Conservation (phyloP, 2,888 invertebrate genomes). For the Loripinus fragilis region DNA sequence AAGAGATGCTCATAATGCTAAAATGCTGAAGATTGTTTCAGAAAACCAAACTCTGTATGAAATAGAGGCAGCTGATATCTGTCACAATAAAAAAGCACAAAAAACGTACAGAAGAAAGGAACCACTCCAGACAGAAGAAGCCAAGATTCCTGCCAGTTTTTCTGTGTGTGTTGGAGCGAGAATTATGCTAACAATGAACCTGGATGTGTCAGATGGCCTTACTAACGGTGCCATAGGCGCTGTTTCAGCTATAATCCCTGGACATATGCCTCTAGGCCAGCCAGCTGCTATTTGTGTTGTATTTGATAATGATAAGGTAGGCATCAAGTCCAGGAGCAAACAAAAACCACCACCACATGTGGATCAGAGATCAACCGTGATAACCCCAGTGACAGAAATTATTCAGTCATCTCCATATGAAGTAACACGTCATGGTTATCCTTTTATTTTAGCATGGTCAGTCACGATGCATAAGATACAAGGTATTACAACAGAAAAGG, state of each 20-base stretch:
- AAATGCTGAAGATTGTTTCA: conserved; percentile 15
- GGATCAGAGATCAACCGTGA: conserved; percentile 19
- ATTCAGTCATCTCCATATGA: conserved; percentile 20
- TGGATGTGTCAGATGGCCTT: conserved; percentile 48
- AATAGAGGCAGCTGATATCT: conserved; percentile 22
- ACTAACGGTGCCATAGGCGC: conserved; percentile 47
- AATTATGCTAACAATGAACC: conserved; percentile 45
- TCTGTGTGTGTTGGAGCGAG: conserved; percentile 29
- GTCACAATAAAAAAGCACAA: conserved; percentile 24
- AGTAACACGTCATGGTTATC: conserved; percentile 25
- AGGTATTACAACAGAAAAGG: conserved; percentile 28
- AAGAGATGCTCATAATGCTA: conserved; percentile 24
- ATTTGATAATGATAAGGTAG: conserved; percentile 37
- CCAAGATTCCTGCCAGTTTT: conserved; percentile 5
- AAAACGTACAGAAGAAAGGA: conserved; percentile 24
- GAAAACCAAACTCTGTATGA: conserved; percentile 3
- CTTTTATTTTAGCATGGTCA: conserved; percentile 29
- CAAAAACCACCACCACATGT: conserved; percentile 13
- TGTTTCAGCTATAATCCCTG: conserved; percentile 29
- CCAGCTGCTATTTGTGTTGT: conserved; percentile 36
- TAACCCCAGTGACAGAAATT: conserved; percentile 22
- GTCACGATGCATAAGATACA: conserved; percentile 32
- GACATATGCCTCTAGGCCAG: conserved; percentile 27
- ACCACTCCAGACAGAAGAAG: conserved; percentile 2
- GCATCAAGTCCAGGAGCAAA: conserved; percentile 12